These are phyloP conservation scores for Tachina grossa DNA, from an alignment of 2,888 invertebrate species.

Conservation along the genomic window DNA sequence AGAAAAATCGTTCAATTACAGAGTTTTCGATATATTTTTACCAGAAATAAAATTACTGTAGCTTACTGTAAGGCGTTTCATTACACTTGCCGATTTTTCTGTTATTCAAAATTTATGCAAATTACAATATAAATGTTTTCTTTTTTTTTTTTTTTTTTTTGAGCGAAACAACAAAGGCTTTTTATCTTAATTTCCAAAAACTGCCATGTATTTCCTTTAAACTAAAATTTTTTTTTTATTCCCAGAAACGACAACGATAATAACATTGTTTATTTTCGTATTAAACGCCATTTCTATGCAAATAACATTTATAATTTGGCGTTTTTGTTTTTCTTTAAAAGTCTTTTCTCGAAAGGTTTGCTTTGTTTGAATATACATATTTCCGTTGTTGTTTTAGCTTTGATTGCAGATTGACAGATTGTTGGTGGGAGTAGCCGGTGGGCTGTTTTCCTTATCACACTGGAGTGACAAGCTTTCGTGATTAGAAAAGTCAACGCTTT, in stretches of 20 bases:
- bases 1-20: background rate
- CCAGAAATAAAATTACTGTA: background rate
- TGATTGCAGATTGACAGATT: background rate
- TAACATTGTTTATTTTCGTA: conserved; percentile 44
- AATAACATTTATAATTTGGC: conserved; percentile 48
- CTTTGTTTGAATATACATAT: background rate
- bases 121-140: background rate
- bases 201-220: background rate
- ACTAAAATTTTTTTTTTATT: background rate
- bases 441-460: background rate
- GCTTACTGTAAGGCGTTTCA: conserved; percentile 6
- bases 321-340: conserved; percentile 1
- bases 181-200: conserved; percentile 48
- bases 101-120: conserved; percentile 54
- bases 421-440: background rate
- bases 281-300: conserved; percentile 57
- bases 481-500: conserved; percentile 17
- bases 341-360: background rate
- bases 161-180: background rate
- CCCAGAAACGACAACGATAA: background rate
- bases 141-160: conserved; percentile 8
- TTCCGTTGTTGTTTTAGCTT: conserved; percentile 6
- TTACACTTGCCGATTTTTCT: conserved; percentile 1
- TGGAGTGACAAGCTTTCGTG: background rate
- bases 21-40: background rate